phyloP scores from a whole-genome alignment of 2,888 invertebrate species.

The Erebia aethiops region DNA sequence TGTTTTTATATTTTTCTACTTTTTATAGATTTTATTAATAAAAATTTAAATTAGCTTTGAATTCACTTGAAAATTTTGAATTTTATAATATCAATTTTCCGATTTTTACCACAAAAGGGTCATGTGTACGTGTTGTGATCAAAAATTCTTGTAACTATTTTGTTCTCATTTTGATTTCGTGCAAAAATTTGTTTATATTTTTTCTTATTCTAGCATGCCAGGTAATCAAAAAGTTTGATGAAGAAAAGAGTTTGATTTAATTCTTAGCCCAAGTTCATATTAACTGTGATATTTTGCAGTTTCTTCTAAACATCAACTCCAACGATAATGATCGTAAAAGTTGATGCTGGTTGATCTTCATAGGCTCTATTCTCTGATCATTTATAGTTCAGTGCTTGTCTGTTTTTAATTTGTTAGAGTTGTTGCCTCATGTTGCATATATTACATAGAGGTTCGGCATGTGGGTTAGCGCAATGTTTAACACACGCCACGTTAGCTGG shows the following conservation, averaged over 20 bases:
- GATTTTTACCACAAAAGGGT: constrained; percentile 54
- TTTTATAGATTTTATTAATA: constrained; percentile 45
- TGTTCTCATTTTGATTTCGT: constrained; percentile 39
- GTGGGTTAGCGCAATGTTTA: constrained; percentile 63
- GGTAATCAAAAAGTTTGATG: neutral
- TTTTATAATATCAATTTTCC: constrained; percentile 48
- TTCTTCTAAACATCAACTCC: neutral
- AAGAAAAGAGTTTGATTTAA: neutral
- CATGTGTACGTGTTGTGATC: constrained; percentile 54
- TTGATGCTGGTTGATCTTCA: neutral
- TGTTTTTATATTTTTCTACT: constrained; percentile 40
- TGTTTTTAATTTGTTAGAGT: neutral
- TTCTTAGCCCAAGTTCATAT: constrained; percentile 10
- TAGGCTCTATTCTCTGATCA: too few relatives aligned
- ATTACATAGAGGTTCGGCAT: constrained; percentile 60
- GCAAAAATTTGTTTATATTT: constrained; percentile 11
- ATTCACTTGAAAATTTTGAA: constrained; percentile 43
- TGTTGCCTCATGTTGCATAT: constrained; percentile 56
- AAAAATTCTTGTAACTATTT: constrained; percentile 53
- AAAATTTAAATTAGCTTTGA: constrained; percentile 28
- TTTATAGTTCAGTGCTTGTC: neutral
- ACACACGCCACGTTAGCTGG: constrained; percentile 65
- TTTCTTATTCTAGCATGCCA: constrained; percentile 13
- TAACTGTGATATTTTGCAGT: neutral
- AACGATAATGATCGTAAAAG: too few relatives aligned